These are phyloP conservation scores for Phocides pigmalion DNA, from an alignment of 1,140 invertebrate species.

Conservation along the genomic window DNA sequence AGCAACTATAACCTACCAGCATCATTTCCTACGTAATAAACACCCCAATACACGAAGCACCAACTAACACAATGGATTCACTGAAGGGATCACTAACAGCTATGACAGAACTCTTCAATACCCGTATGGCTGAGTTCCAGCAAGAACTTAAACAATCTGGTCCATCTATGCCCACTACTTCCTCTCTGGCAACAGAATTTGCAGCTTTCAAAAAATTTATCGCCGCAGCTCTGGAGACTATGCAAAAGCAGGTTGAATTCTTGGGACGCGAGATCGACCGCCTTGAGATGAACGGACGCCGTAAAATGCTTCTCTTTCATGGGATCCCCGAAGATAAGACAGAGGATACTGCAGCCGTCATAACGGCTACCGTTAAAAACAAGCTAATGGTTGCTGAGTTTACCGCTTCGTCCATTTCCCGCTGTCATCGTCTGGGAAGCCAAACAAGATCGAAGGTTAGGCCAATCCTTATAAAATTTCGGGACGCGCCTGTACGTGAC, in stretches of 20 bases:
- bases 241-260: neutral
- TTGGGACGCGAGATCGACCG: neutral
- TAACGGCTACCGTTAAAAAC: too few relatives aligned
- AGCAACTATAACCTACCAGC: too few relatives aligned
- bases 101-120: too few relatives aligned
- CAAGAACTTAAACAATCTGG: neutral
- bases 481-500: neutral
- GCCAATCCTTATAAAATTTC: constrained; percentile 2
- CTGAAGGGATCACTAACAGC: too few relatives aligned
- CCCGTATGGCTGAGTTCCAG: neutral
- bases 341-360: too few relatives aligned
- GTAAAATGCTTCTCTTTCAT: constrained; percentile 7
- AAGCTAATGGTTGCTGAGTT: too few relatives aligned
- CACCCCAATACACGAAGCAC: too few relatives aligned
- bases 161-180: neutral
- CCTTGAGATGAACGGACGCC: neutral
- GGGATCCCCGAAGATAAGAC: too few relatives aligned
- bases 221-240: neutral
- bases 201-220: neutral
- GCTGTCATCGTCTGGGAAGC: neutral
- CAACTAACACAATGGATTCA: too few relatives aligned
- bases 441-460: neutral
- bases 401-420: neutral
- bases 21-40: too few relatives aligned
- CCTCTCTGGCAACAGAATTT: neutral